Conservation (phyloP, 2,113 vertebrate genomes). For the Charina bottae region DNA sequence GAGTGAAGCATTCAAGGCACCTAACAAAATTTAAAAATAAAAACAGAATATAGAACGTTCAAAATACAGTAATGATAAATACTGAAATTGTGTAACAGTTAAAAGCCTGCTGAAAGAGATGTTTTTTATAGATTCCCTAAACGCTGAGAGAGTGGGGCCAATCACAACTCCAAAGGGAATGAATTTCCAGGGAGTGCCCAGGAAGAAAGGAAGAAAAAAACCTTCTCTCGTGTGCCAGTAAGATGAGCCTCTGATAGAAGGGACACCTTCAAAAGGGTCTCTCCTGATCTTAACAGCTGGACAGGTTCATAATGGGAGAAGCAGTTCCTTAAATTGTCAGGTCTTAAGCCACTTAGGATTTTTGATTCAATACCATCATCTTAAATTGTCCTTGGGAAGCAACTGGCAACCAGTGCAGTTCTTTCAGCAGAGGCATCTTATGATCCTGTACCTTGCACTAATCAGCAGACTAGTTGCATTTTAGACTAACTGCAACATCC, state of each 20-base stretch:
- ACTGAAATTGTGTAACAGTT: not conserved
- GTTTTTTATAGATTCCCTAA: not conserved
- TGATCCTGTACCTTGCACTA: not conserved
- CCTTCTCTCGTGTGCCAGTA: not conserved
- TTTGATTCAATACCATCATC: not conserved
- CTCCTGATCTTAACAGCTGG: not conserved
- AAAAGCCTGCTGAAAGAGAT: not conserved
- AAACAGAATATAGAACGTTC: not conserved
- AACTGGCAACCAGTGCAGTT: not conserved
- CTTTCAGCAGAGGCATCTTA: not conserved
- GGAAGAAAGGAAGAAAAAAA: not conserved
- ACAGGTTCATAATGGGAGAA: not conserved
- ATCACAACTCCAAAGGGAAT: not conserved
- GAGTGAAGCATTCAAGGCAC: not conserved
- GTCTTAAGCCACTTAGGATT: not conserved
- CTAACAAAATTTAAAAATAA: not conserved
- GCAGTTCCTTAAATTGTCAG: not conserved
- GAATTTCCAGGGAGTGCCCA: not conserved
- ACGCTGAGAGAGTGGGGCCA: not conserved
- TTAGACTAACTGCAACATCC: not conserved
- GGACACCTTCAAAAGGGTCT: not conserved
- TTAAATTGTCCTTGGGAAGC: not conserved
- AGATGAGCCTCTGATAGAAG: not conserved
- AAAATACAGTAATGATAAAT: not conserved
- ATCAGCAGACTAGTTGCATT: not conserved